Evolutionary conservation across 1,140 invertebrate genomes (phyloP).

Genomic region (Phthorimaea operculella): DNA sequence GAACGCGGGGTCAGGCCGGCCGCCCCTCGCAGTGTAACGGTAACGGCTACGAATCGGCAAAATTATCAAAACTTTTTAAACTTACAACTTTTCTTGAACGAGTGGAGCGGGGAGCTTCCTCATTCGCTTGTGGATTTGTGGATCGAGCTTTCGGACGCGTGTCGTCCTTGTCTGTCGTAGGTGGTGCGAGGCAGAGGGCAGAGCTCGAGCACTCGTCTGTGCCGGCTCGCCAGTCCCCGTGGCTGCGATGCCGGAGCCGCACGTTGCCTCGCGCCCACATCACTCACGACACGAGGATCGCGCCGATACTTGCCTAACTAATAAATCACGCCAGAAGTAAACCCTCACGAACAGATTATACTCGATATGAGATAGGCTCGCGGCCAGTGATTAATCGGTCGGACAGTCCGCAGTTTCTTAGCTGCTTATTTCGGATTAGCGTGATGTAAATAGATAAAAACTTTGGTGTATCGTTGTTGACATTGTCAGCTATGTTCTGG

Average conservation of each 20-base stretch:
- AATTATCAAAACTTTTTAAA: slow-evolving; percentile 66
- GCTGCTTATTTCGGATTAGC: slow-evolving; percentile 48
- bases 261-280: slow-evolving; percentile 33
- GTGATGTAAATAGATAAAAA: slow-evolving; percentile 60
- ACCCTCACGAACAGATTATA: slow-evolving; percentile 52
- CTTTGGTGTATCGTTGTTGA: slow-evolving; percentile 56
- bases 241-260: slow-evolving; percentile 47
- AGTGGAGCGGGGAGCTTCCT: slow-evolving; percentile 37
- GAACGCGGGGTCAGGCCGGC: slow-evolving; percentile 51
- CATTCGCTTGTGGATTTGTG: slow-evolving; percentile 34
- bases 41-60: slow-evolving; percentile 44
- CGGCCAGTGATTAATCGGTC: slow-evolving; percentile 48
- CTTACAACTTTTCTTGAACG: slow-evolving; percentile 59
- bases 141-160: slow-evolving; percentile 18
- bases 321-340: slow-evolving; percentile 56
- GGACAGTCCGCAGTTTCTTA: slow-evolving; percentile 44
- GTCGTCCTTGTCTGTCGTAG: slow-evolving; percentile 39
- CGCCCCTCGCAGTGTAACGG: slow-evolving; percentile 48
- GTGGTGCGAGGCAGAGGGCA: slow-evolving; percentile 26
- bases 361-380: slow-evolving; percentile 52
- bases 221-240: slow-evolving; percentile 41
- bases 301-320: slow-evolving; percentile 42
- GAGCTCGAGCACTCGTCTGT: slow-evolving; percentile 33
- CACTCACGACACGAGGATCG: slow-evolving; percentile 43
- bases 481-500: slow-evolving; percentile 38